phyloP scores from a whole-genome alignment of 2,888 invertebrate species.

The Drosophila leonis region DNA sequence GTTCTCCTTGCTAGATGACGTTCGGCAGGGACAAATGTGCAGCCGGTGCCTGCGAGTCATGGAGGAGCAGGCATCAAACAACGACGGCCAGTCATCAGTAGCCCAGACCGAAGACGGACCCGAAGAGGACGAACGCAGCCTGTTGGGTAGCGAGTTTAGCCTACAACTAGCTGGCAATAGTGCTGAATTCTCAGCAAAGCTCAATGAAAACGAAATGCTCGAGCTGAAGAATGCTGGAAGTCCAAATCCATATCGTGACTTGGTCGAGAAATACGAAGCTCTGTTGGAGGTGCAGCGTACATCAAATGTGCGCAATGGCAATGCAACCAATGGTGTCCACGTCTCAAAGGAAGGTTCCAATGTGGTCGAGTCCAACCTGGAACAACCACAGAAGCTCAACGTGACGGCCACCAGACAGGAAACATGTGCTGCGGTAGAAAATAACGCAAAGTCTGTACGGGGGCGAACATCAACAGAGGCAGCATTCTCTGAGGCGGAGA shows the following conservation, averaged over 20 bases:
- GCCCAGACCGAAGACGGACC: conserved; percentile 90
- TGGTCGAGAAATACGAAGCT: conserved; percentile 95
- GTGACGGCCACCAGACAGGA: background rate
- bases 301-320: conserved; percentile 86
- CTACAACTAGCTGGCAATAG: conserved; percentile 66
- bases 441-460: conserved; percentile 66
- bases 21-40: conserved; percentile 94
- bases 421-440: conserved; percentile 46
- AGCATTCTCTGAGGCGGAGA: conserved; percentile 95
- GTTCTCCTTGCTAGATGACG: conserved; percentile 93
- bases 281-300: conserved; percentile 91
- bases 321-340: conserved; percentile 59
- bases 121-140: conserved; percentile 87
- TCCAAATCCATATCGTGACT: conserved; percentile 90
- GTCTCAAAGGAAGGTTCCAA: conserved; percentile 89
- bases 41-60: conserved; percentile 91
- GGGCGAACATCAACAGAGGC: conserved; percentile 92
- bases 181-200: conserved; percentile 84
- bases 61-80: conserved; percentile 83
- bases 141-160: conserved; percentile 81
- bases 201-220: conserved; percentile 70
- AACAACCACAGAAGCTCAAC: conserved; percentile 14
- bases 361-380: conserved; percentile 89
- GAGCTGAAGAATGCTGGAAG: conserved; percentile 70
- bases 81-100: conserved; percentile 87